These are phyloP conservation scores for Sicus ferrugineus DNA, from an alignment of 2,888 invertebrate genomes.

Conservation along the genomic window DNA sequence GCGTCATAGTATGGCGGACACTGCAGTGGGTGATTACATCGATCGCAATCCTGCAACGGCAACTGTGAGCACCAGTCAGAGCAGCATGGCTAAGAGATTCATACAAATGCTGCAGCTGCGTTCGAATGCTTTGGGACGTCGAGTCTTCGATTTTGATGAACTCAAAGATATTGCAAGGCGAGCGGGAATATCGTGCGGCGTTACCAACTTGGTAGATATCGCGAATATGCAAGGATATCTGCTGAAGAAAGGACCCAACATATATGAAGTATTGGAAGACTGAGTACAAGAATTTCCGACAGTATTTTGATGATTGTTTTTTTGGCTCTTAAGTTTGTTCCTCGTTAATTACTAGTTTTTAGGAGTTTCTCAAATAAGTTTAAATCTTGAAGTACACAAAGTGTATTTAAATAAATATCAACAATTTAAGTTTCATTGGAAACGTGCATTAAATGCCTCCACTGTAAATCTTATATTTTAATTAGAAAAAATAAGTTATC, in stretches of 20 bases:
- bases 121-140: slow-evolving; percentile 73
- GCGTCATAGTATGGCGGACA: slow-evolving; percentile 79
- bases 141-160: slow-evolving; percentile 78
- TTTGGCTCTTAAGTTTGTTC: neutral
- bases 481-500: too few species aligned
- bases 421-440: too few species aligned
- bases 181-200: slow-evolving; percentile 68
- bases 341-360: neutral
- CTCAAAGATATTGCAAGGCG: slow-evolving; percentile 76
- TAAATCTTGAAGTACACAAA: too few species aligned
- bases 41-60: slow-evolving; percentile 71
- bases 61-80: slow-evolving; percentile 74
- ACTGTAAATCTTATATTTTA: too few species aligned
- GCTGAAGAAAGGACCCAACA: slow-evolving; percentile 79
- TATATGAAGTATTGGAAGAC: slow-evolving; percentile 72
- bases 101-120: slow-evolving; percentile 73
- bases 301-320: neutral
- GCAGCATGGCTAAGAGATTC: slow-evolving; percentile 73
- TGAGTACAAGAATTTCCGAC: too few species aligned
- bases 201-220: slow-evolving; percentile 74
- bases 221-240: slow-evolving; percentile 88
- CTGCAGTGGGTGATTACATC: slow-evolving; percentile 69
- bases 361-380: neutral
- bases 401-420: too few species aligned
- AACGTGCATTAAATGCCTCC: too few species aligned